Evolutionary conservation across 2,113 vertebrate species (phyloP).

Genomic region (Phoxinus phoxinus): DNA sequence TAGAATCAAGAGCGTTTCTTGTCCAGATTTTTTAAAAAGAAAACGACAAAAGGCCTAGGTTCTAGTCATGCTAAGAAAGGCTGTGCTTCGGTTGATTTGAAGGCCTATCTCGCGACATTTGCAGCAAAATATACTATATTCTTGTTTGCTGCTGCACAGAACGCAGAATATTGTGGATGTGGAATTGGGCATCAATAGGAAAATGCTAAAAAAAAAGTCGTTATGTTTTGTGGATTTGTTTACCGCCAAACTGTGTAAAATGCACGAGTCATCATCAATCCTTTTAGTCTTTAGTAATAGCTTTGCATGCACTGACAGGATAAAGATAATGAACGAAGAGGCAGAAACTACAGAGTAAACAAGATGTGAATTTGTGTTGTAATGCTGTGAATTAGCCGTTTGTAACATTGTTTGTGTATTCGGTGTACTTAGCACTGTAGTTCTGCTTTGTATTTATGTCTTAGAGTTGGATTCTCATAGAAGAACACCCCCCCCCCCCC

Average conservation of each 20-base stretch:
- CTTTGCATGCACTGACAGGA: constrained; percentile 30
- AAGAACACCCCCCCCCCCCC: neutral
- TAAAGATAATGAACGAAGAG: neutral
- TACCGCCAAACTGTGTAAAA: neutral
- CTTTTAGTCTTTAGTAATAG: neutral
- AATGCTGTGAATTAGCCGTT: constrained; percentile 17
- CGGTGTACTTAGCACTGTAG: constrained; percentile 3
- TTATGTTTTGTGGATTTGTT: neutral
- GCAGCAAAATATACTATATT: neutral
- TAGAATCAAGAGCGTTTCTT: constrained; percentile 66
- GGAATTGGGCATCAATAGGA: neutral
- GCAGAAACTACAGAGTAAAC: neutral
- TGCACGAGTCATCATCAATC: neutral
- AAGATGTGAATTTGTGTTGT: constrained; percentile 39
- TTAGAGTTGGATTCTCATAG: neutral
- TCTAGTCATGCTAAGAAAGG: neutral
- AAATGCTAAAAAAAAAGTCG: neutral
- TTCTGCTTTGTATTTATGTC: neutral
- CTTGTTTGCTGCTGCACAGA: neutral
- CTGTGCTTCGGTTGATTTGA: neutral
- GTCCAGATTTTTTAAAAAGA: neutral
- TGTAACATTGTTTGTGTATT: constrained; percentile 13
- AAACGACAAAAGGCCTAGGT: neutral
- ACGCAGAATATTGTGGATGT: neutral
- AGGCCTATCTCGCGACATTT: constrained; percentile 4